These are phyloP conservation scores for Melitaea cinxia DNA, from an alignment of 1,140 invertebrate species.

Conservation along the genomic window DNA sequence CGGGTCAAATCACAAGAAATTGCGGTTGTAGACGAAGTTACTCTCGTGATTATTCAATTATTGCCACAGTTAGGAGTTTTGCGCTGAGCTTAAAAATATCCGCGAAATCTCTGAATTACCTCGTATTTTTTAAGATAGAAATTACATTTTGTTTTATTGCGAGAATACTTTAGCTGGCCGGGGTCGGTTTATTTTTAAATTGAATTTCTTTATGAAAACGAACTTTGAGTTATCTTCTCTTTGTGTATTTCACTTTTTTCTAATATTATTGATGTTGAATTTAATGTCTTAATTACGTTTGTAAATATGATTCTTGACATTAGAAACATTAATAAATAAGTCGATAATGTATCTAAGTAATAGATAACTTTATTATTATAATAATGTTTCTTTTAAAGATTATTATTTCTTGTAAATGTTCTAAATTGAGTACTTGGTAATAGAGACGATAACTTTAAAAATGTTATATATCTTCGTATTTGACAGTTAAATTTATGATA, in stretches of 20 bases:
- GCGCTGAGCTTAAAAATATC: conserved; percentile 36
- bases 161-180: conserved; percentile 30
- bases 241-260: background rate
- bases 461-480: too few relatives aligned
- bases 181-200: conserved; percentile 28
- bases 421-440: too few relatives aligned
- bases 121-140: conserved; percentile 31
- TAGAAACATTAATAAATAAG: too few relatives aligned
- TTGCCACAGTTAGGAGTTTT: conserved; percentile 48
- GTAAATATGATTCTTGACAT: background rate
- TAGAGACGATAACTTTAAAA: too few relatives aligned
- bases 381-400: too few relatives aligned
- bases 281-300: background rate
- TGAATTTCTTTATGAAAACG: conserved; percentile 26
- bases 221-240: conserved; percentile 5
- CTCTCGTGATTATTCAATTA: conserved; percentile 56
- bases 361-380: too few relatives aligned
- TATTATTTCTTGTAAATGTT: too few relatives aligned
- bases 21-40: conserved; percentile 46
- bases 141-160: conserved; percentile 39
- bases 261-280: background rate
- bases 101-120: conserved; percentile 35
- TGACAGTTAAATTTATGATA: too few relatives aligned
- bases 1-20: conserved; percentile 28
- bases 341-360: too few relatives aligned